Base-by-base conservation (phyloP, 2,797 vertebrate species). In the Sebastes goodei region DNA sequence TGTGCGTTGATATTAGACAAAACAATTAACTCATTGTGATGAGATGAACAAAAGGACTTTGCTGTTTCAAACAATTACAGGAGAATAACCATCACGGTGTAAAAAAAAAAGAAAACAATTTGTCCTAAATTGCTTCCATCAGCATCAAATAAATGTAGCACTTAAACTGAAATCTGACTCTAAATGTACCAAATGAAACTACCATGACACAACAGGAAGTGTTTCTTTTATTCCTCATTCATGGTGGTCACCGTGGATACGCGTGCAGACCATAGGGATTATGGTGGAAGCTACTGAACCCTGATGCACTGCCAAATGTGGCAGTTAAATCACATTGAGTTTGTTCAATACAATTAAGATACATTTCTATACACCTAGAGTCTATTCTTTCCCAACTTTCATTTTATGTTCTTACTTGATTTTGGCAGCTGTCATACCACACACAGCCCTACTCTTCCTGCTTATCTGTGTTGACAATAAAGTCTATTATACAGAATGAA, bases 11-110 rank as follows among this genome's bases (percentile, higher is more conserved):
- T 86, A 84, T 80, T 66, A 86, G 81, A 87, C 82, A 84, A 90
- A 89, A 91, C 88, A 92, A 92, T 94, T 90, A 84, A 67, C 67
- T 82, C 30, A 57, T 76, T 83, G 76, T 82, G 83, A 88, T 81
- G 81, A 85, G 81, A 91, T 81, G 80, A 89, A 86, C 82, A 86
- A 86, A 89, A 79, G 42, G 65, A 86, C 60, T 81, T 70, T 73
- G 83, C 69, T 85, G 67, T 88, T 89, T 90, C 17, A 76, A 71
- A 84, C 61, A 83, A 83, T 90, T 90, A 86, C 53, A 73, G 42
- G 35, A 78, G 60, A 75, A 64, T 65, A 83, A 67, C 75, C 70
- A 71, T 71, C 30, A 71, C 25, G 5, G n/a, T 76, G 17, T 72
- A 42, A 56, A 60, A 78, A 64, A 32, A 67, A 25, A n/a, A 23